Base-by-base conservation (phyloP, 2,113 vertebrate species). In the Neofelis nebulosa region DNA sequence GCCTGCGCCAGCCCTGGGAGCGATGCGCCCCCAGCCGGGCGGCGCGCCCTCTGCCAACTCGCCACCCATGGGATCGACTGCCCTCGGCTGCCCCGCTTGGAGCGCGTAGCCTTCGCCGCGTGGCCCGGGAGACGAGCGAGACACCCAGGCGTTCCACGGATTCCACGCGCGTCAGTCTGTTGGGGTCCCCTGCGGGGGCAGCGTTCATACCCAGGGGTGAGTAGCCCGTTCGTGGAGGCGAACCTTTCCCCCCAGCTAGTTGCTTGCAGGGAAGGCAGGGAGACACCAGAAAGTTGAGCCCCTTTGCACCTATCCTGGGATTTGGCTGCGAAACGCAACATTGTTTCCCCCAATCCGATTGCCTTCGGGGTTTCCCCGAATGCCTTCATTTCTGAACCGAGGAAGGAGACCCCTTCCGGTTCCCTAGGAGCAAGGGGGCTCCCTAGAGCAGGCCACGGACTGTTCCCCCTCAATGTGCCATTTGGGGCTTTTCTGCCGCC, bases 1-100 rank as follows among this genome's bases (percentile, higher is more conserved):
- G 98, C 96, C 90, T 85, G 95, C 94, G 36, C 96, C 95, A 86
- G 95, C 55, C 87, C 90, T 69, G 50, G 97, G 87, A 98, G 88
- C 97, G 7, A 98, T 98, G 97, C 91, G 93, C 95, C 93, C 97
- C 93, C 97, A 97, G 92, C 87, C 83, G 92, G 95, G 97, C 86
- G 84, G 81, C 65, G 91, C 91, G 52, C 93, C 96, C 79, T 91
- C 95, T 91, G 95, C 95, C 87, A 82, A 36, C 88, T 95, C 91
- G 74, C 89, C 95, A 73, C 95, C 50, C 97, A 84, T 88, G 95
- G 94, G 91, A 96, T 81, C 89, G 38, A 15, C 95, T 76, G 96
- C 91, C 82, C 93, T 89, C 81, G 33, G 91, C 96, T 33, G 95
- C 97, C 83, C 89, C 3, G 86, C 96, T 93, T 4, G 63, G 94